A percentile compares a stretch with the other conserved stretches of the same genome.
Conservation (phyloP, 2,888 invertebrate genomes). For the Protodeltote pygarga region DNA sequence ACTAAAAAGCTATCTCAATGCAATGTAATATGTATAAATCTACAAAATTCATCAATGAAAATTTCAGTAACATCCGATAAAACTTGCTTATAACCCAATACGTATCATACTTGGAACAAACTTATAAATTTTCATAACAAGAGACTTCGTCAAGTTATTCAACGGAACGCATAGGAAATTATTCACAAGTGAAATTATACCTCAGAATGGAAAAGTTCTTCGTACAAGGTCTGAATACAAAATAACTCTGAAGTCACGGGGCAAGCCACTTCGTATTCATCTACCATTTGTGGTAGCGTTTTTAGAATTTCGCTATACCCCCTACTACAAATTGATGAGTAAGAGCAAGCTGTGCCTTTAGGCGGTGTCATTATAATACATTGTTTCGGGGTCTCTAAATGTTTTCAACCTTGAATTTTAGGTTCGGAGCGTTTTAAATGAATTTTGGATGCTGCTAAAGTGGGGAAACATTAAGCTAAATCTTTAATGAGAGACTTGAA, state of each 20-base stretch:
- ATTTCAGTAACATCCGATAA: slow-evolving; percentile 2
- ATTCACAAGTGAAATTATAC: slow-evolving; percentile 64
- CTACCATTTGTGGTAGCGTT: slow-evolving; percentile 43
- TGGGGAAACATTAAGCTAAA: slow-evolving; percentile 21
- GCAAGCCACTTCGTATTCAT: slow-evolving; percentile 49
- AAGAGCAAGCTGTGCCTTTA: slow-evolving; percentile 33
- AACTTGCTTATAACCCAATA: slow-evolving; percentile 24
- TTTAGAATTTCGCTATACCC: slow-evolving; percentile 37
- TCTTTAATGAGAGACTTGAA: slow-evolving; percentile 10
- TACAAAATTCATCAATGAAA: neutral
- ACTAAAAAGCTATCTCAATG: too few relatives aligned
- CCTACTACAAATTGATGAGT: slow-evolving; percentile 44
- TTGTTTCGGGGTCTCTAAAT: slow-evolving; percentile 14
- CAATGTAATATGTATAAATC: neutral
- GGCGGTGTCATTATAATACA: slow-evolving; percentile 17
- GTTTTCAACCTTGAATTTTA: slow-evolving; percentile 5
- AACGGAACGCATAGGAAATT: slow-evolving; percentile 55
- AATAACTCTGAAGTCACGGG: slow-evolving; percentile 46
- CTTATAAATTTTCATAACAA: slow-evolving; percentile 50
- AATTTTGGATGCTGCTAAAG: slow-evolving; percentile 29
- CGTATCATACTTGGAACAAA: slow-evolving; percentile 39
- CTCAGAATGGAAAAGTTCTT: slow-evolving; percentile 58
- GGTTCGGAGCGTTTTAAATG: slow-evolving; percentile 16
- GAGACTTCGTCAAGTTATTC: slow-evolving; percentile 55
- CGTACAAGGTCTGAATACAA: slow-evolving; percentile 44